phyloP scores from a whole-genome alignment of 1,140 invertebrate genomes.

The Neuroterus valhalla region DNA sequence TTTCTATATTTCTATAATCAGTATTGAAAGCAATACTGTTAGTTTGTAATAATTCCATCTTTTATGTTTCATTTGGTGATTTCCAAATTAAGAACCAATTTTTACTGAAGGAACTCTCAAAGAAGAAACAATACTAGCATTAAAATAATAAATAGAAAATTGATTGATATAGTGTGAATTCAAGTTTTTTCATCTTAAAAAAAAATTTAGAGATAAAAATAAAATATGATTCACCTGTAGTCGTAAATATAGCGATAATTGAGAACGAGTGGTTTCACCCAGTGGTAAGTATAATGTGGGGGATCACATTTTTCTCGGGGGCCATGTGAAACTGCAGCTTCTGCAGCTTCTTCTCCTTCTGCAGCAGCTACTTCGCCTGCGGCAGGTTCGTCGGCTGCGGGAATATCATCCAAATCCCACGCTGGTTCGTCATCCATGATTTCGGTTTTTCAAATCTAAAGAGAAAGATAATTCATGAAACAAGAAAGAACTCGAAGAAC shows the following conservation, averaged over 20 bases:
- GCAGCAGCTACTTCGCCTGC: conserved; percentile 55
- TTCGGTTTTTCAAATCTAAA: conserved; percentile 40
- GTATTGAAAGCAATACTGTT: no score
- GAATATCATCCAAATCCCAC: conserved; percentile 32
- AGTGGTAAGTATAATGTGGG: conserved; percentile 79
- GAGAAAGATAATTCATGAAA: not conserved
- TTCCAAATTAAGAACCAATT: no score
- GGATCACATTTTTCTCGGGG: conserved; percentile 71
- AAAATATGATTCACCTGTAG: conserved; percentile 76
- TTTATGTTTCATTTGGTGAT: no score
- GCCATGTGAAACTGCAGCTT: conserved; percentile 38
- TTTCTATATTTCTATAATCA: no score
- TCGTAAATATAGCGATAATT: conserved; percentile 89
- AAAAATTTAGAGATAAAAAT: no score
- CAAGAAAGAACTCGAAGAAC: no score
- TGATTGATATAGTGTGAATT: no score
- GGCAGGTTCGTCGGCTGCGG: conserved; percentile 46
- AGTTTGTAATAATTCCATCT: no score
- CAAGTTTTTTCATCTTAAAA: no score
- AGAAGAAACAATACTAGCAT: no score
- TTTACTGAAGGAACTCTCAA: no score
- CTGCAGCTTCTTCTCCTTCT: conserved; percentile 30
- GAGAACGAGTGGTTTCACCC: conserved; percentile 86
- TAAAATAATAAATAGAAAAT: no score
- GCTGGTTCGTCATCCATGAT: conserved; percentile 71